These are phyloP conservation scores for Xenopus borealis DNA, from an alignment of 2,113 vertebrate species.

Conservation along the genomic window DNA sequence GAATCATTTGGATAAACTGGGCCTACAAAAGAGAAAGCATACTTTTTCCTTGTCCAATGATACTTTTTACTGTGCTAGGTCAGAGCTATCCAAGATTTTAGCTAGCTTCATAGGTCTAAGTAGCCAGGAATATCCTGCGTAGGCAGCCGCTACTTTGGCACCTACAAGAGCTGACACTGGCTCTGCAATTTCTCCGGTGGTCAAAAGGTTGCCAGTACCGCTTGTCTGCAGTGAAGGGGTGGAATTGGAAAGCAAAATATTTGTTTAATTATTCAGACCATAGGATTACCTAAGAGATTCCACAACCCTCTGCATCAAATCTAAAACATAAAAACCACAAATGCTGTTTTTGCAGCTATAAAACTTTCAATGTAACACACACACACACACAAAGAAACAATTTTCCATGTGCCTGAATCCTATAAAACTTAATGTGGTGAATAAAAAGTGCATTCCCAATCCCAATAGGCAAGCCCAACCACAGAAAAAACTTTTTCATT, in stretches of 20 bases:
- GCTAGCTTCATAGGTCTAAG: no score
- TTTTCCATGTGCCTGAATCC: conserved; percentile 41
- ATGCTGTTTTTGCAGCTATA: conserved; percentile 42
- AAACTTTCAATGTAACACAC: conserved; percentile 40
- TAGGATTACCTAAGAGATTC: conserved; percentile 45
- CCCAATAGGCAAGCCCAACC: neutral
- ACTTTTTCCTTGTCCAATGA: no score
- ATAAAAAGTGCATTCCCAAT: conserved; percentile 1
- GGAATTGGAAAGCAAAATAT: conserved; percentile 44
- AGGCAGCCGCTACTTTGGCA: neutral
- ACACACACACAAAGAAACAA: conserved; percentile 27
- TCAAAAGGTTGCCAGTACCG: conserved; percentile 17
- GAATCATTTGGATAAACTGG: no score
- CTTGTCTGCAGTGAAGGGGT: conserved; percentile 14
- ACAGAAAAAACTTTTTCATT: neutral
- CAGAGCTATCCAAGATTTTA: no score
- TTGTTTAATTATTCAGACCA: conserved; percentile 46
- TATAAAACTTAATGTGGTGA: conserved; percentile 35
- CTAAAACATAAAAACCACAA: conserved; percentile 42
- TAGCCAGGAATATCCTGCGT: neutral
- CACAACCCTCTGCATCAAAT: conserved; percentile 39
- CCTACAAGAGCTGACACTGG: conserved; percentile 6
- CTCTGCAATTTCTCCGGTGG: conserved; percentile 14
- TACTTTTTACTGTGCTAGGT: no score
- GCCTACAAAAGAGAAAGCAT: no score